Base-by-base conservation (phyloP, 2,888 invertebrate species). In the Galeruca laticollis region DNA sequence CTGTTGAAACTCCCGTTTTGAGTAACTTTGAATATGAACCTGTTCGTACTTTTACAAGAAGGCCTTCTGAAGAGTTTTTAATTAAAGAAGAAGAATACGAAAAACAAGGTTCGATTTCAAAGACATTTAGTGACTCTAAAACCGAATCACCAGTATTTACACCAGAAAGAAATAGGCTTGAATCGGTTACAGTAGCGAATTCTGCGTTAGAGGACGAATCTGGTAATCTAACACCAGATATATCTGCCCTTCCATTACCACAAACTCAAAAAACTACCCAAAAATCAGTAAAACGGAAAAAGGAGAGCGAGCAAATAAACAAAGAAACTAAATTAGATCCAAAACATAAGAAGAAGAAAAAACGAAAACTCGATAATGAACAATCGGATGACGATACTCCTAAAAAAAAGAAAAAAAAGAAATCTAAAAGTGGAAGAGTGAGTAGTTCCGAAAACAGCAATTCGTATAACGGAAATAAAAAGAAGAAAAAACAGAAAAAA, bases 291-390 rank as follows among this genome's bases (percentile, higher is more conserved):
- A n/a, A 54, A 11, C 20, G 20, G 20, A 15, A 20, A 10, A 33
- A 10, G 11, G 9, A 15, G 2, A 11, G 18, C 10, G 18, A 20
- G 1, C 31, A 4, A 18, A 15, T 56, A 1, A 18, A 33, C 15
- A 33, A 49, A 15, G 18, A 60, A 31, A 33, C 13, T 13, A 20
- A 40, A 47, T 47, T 15, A 15, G 47, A 47, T 18, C 15, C 9
- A 10, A 49, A 59, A 65, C 60, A 60, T 26, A 49, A 40, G 35
- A 72, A 49, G 68, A 69, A 65, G 72, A 73, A 65, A 54, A 73
- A 60, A 56, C 64, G 68, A 60, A 68, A 56, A 59, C 43, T n/a
- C 11, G 40, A 66, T 0, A 40, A 6, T 13, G 21, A 20, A 26
- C 15, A 37, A 40, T 43, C 51, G n/a, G 59, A 61, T 20, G 57